Evolutionary conservation across 2,113 vertebrate species (phyloP).

Genomic region (Brachyistius frenatus): DNA sequence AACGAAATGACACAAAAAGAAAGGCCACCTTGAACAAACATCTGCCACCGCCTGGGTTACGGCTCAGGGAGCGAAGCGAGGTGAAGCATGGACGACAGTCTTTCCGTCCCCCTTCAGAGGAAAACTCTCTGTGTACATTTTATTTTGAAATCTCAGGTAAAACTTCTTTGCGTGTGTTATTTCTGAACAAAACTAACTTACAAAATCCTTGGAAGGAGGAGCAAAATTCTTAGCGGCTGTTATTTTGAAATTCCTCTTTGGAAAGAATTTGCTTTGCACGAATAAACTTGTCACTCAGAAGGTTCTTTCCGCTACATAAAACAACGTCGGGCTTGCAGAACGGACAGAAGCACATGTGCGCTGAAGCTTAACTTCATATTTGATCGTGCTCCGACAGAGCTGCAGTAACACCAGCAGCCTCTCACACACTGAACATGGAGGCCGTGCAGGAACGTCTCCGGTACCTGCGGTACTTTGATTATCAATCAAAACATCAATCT

Average conservation of each 20-base stretch:
- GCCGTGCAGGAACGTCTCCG: constrained; percentile 16
- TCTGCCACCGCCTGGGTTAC: constrained; percentile 15
- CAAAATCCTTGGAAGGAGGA: too few species aligned
- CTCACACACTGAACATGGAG: constrained; percentile 10
- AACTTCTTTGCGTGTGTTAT: background rate
- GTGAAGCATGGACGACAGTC: background rate
- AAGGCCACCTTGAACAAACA: constrained; percentile 32
- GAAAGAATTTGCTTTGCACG: too few species aligned
- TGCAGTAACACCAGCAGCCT: constrained; percentile 14
- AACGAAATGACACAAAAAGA: constrained; percentile 5
- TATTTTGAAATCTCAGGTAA: constrained; percentile 2
- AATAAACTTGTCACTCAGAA: background rate
- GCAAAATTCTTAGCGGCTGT: too few species aligned
- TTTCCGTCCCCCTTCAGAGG: too few species aligned
- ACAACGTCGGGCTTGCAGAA: background rate
- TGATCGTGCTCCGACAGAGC: background rate
- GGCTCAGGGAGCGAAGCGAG: background rate
- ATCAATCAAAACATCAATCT: constrained; percentile 65
- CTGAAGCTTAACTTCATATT: background rate
- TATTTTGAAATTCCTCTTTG: too few species aligned
- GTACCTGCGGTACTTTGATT: constrained; percentile 65
- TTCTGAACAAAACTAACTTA: too few species aligned
- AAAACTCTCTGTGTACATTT: background rate
- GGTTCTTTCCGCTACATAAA: background rate
- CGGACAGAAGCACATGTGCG: background rate